phyloP scores from a whole-genome alignment of 2,113 vertebrate genomes.

The Rhagologus leucostigma region DNA sequence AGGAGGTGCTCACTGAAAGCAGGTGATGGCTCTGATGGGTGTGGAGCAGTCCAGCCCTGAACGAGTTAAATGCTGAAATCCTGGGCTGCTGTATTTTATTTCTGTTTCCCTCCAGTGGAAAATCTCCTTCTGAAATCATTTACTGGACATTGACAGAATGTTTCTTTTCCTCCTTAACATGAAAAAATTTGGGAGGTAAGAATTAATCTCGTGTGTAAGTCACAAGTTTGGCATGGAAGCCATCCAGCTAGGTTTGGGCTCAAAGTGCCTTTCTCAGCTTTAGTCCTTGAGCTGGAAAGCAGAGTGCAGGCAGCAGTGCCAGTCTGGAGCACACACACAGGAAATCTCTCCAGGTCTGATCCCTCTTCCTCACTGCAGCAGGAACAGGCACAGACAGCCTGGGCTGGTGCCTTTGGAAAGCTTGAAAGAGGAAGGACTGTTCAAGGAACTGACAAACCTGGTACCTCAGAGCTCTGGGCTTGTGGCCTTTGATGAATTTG shows the following conservation, averaged over 20 bases:
- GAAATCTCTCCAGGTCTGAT: background rate
- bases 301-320: background rate
- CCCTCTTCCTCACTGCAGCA: background rate
- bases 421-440: background rate
- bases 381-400: background rate
- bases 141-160: background rate
- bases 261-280: slow-evolving; percentile 22
- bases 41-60: background rate
- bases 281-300: background rate
- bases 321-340: background rate
- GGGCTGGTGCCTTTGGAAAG: background rate
- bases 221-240: background rate
- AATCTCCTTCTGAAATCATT: background rate
- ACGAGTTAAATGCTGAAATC: background rate
- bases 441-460: background rate
- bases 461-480: background rate
- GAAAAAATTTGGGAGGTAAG: background rate
- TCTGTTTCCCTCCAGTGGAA: background rate
- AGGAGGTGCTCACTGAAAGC: background rate
- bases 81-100: background rate
- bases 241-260: background rate
- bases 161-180: background rate
- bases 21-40: background rate
- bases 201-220: background rate
- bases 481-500: background rate